Base-by-base conservation (phyloP, 2,888 invertebrate species). In the Rhagophthalmus giganteus region DNA sequence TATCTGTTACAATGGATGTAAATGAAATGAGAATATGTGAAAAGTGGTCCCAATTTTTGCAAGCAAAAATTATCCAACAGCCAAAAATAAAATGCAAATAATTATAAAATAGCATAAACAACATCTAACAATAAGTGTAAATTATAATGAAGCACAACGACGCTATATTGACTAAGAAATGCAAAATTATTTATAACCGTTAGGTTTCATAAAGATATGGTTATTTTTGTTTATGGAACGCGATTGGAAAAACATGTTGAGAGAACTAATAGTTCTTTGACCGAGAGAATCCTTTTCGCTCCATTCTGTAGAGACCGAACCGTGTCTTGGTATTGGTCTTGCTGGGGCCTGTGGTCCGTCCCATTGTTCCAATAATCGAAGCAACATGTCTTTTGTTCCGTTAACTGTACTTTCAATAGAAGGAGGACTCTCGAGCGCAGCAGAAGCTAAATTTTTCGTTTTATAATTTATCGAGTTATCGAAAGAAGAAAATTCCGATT, bases 281-380 rank as follows among this genome's bases (percentile, higher is more conserved):
- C 87, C 88, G 38, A 90, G 76, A 54, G 83, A 83, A 60, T 88
- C 86, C 12, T 83, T 81, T 6, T 86, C 81, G 14, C 85, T 84
- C 84, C 86, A 88, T 64, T 89, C 89, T 38, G 86, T 76, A 15
- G 89, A 88, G 59, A 90, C 81, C 10, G 88, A 88, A 64, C 87
- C 86, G 60, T 87, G 86, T 26, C 81, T 67, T 0, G 82, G 80
- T 10, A 78, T 79, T 2, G 82, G 77, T 54, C 81, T 76, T 3
- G 60, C 57, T n/a, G 59, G 64, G 2, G 77, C 63, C 73, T 76
- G 58, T 70, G 77, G 79, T n/a, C 83, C 85, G 32, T 87, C 87
- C 85, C 89, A 90, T 68, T 88, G 87, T 60, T 87, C 86, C 37
- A 90, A 71, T 46, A 90, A 76, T 67, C 87, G 85, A 15, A 90